Base-by-base conservation (phyloP, 1,140 invertebrate genomes). In the Trichoplusia ni region DNA sequence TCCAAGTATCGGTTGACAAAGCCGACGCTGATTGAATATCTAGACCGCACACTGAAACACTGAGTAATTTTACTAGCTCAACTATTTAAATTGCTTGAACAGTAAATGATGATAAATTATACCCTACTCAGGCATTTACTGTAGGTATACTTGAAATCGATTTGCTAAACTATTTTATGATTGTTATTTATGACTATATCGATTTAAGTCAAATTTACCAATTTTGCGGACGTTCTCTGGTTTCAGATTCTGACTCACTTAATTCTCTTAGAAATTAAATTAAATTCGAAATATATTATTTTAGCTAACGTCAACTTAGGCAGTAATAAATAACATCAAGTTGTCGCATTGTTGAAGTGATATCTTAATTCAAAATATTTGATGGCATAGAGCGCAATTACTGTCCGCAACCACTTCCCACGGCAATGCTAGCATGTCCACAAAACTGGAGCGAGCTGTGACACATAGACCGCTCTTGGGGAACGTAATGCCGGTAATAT, bases 401-500 rank as follows among this genome's bases (percentile, higher is more conserved):
- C 67, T 59, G 69, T 70, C 38, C 38, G 66, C 78, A 77, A 80
- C 67, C 73, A 79, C 76, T 82, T 84, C 82, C 79, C 80, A 83
- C 79, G 82, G 71, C 72, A 46, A 38, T 69, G 68, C 63, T 65
- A 61, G 64, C 64, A 67, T 78, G 75, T 65, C 71, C 66, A 75
- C 71, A 69, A 78, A 86, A 81, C 75, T 84, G 56, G 83, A 86
- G 73, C 80, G 69, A 56, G 60, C 69, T 71, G 76, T 84, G 76
- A 84, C 81, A 86, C 81, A 79, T 77, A 74, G 72, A 79, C 54
- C 63, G 61, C 74, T 72, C 71, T 69, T 35, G 62, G 53, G 14
- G 53, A 76, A 73, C 51, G 44, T 79, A 81, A 81, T 83, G 75
- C 64, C 59, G 63, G 78, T 73, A 81, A 81, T 83, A 78, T 83